phyloP scores from a whole-genome alignment of 2,113 vertebrate species.

The Ceyx melanurus region DNA sequence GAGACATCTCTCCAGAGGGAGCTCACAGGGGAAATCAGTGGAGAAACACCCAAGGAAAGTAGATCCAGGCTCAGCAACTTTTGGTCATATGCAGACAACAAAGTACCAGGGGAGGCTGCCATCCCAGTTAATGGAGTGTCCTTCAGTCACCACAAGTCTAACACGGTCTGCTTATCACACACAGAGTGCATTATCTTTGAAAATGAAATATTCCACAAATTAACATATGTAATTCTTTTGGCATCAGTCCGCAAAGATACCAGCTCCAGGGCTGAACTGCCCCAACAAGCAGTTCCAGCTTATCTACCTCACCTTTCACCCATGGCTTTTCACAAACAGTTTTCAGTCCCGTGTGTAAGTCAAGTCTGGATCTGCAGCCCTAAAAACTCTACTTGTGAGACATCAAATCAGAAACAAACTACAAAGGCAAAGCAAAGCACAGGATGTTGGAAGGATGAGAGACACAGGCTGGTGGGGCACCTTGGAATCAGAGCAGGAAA shows the following conservation, averaged over 20 bases:
- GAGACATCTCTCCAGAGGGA: neutral
- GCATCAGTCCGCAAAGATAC: neutral
- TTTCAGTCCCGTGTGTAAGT: rapidly evolving
- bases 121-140: neutral
- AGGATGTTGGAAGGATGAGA: neutral
- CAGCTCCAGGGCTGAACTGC: neutral
- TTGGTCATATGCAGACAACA: neutral
- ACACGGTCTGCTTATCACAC: neutral
- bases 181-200: neutral
- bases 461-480: neutral
- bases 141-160: neutral
- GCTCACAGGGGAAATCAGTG: neutral
- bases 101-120: neutral
- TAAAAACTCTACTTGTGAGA: neutral
- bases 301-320: conserved; percentile 1
- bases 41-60: neutral
- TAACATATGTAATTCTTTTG: neutral
- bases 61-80: neutral
- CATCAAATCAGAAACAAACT: neutral
- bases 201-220: neutral
- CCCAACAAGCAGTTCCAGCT: conserved; percentile 24
- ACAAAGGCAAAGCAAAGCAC: neutral
- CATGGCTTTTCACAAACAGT: neutral
- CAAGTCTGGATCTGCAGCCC: neutral
- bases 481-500: neutral